Evolutionary conservation across 1,140 invertebrate genomes (phyloP).

Genomic region (Drosophila willistoni): DNA sequence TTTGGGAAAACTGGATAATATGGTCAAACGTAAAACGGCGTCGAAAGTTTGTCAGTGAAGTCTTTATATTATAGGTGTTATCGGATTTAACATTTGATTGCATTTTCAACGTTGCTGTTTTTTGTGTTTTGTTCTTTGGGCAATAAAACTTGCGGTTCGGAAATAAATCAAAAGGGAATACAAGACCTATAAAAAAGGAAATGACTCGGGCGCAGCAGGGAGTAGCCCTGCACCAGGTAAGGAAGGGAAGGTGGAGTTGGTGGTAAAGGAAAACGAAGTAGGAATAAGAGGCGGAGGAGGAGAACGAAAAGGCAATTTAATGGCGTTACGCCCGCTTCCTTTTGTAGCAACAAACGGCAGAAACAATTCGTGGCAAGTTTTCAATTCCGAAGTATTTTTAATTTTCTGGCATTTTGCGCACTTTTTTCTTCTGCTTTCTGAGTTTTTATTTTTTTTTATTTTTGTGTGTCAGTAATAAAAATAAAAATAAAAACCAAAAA

Average conservation of each 20-base stretch:
- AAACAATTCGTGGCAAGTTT: constrained; percentile 56
- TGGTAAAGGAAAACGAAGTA: not conserved
- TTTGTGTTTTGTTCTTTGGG: constrained; percentile 3
- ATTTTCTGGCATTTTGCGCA: constrained; percentile 76
- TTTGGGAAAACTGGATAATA: not conserved
- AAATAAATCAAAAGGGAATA: constrained; percentile 67
- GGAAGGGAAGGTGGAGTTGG: constrained; percentile 6
- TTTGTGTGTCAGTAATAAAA: constrained; percentile 70
- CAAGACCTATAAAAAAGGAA: constrained; percentile 33
- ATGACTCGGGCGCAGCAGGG: constrained; percentile 37
- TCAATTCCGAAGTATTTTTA: constrained; percentile 79
- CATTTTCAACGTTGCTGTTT: constrained; percentile 47
- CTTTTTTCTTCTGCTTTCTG: constrained; percentile 71
- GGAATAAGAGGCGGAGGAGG: constrained; percentile 17
- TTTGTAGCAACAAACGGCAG: constrained; percentile 38
- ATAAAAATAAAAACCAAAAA: constrained; percentile 70
- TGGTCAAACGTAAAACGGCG: too few species aligned
- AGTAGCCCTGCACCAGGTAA: not conserved
- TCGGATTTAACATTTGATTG: constrained; percentile 52
- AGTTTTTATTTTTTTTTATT: constrained; percentile 62
- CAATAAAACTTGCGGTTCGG: constrained; percentile 49
- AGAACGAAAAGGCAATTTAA: constrained; percentile 53
- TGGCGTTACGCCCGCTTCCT: constrained; percentile 74
- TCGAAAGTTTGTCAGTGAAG: not conserved
- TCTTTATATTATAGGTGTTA: constrained; percentile 21